A percentile compares a stretch with the other conserved stretches of the same genome.
phyloP scores from a whole-genome alignment of 2,888 invertebrate species.

The Chromoteleia sp. region DNA sequence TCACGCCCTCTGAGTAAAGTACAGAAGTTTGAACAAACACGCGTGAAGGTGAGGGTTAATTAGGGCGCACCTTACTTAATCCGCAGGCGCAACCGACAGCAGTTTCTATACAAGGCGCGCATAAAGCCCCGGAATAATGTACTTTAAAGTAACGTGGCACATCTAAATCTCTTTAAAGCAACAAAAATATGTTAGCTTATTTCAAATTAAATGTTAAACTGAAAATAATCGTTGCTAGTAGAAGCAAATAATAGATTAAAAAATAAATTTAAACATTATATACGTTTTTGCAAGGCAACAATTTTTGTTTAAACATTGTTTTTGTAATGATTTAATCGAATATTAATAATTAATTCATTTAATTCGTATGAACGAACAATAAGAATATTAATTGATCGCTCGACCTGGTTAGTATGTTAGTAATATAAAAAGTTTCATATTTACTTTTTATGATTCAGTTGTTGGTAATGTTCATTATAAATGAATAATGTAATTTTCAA shows the following conservation, averaged over 20 bases:
- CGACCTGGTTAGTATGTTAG: background rate
- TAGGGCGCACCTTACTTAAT: constrained; percentile 65
- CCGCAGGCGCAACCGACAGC: constrained; percentile 32
- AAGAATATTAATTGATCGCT: background rate
- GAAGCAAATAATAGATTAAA: background rate
- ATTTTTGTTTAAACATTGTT: background rate
- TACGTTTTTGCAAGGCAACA: constrained; percentile 2
- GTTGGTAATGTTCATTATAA: no score
- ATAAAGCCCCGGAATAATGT: constrained; percentile 39
- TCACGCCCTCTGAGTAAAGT: constrained; percentile 20
- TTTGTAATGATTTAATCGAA: background rate
- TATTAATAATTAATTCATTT: background rate
- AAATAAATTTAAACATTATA: background rate
- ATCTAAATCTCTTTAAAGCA: constrained; percentile 35
- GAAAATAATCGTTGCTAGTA: background rate
- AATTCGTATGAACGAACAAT: background rate
- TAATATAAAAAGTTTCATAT: no score
- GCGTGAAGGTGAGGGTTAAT: constrained; percentile 66
- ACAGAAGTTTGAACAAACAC: constrained; percentile 37
- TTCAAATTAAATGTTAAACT: constrained; percentile 24
- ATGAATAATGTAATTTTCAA: no score
- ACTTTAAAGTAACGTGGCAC: constrained; percentile 41
- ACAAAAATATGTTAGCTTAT: constrained; percentile 14
- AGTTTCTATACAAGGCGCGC: constrained; percentile 30
- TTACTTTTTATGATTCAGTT: no score